phyloP scores from a whole-genome alignment of 2,797 vertebrate genomes.

The Loris lydekkerianus region DNA sequence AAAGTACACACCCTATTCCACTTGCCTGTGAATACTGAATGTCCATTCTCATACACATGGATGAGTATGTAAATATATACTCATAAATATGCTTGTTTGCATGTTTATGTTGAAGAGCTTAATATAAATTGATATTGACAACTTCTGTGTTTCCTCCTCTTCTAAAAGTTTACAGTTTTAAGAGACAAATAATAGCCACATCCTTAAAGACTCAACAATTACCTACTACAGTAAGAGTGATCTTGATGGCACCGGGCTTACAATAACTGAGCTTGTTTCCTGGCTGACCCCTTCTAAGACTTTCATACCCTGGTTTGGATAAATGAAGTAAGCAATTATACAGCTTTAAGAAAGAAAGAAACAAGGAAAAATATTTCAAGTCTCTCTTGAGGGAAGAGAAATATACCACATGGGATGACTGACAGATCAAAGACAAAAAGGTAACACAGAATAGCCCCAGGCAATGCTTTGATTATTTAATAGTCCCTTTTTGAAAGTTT shows the following conservation, averaged over 20 bases:
- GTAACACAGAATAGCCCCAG: constrained; percentile 56
- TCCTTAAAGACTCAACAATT: neutral
- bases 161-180: neutral
- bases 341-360: constrained; percentile 36
- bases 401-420: constrained; percentile 9
- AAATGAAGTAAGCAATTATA: constrained; percentile 6
- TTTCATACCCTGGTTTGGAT: neutral
- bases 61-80: neutral
- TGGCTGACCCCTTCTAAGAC: neutral
- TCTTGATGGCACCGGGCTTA: neutral
- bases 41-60: neutral
- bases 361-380: neutral
- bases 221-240: neutral
- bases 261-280: neutral
- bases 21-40: neutral
- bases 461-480: constrained; percentile 73
- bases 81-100: neutral
- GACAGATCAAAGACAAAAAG: constrained; percentile 74
- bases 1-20: neutral
- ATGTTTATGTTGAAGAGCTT: neutral
- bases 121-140: neutral
- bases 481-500: constrained; percentile 64
- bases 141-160: neutral
- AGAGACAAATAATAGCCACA: neutral
- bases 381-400: constrained; percentile 49